These are phyloP conservation scores for Noctuana brunneofusca DNA, from an alignment of 2,888 invertebrate genomes.

Conservation along the genomic window DNA sequence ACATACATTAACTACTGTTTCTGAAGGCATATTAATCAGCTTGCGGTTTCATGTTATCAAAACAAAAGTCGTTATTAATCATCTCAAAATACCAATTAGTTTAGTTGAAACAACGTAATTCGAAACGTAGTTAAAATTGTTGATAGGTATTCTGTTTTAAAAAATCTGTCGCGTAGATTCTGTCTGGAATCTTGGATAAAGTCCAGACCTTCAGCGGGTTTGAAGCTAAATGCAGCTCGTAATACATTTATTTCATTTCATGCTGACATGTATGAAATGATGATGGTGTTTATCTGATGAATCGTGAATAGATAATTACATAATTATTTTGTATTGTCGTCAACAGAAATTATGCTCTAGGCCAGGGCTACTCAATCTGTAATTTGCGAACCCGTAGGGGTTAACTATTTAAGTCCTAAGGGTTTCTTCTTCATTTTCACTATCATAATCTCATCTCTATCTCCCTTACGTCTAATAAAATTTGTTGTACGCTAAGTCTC, in stretches of 20 bases:
- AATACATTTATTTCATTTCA: slow-evolving; percentile 35
- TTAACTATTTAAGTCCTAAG: no score
- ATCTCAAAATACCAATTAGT: slow-evolving; percentile 11
- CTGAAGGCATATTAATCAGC: slow-evolving; percentile 27
- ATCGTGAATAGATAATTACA: neutral
- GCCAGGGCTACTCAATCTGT: no score
- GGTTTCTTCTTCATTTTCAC: no score
- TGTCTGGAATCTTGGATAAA: slow-evolving; percentile 52
- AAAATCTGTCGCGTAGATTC: slow-evolving; percentile 37
- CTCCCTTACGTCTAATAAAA: no score
- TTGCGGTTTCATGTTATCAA: slow-evolving; percentile 24
- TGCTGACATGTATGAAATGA: slow-evolving; percentile 14
- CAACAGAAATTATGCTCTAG: neutral
- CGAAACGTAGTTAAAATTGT: slow-evolving; percentile 14
- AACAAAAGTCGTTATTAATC: slow-evolving; percentile 21
- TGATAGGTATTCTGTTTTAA: neutral
- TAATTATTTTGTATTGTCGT: neutral
- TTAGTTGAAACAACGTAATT: slow-evolving; percentile 5
- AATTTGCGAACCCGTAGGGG: no score
- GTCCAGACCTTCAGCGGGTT: slow-evolving; percentile 50
- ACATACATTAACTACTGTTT: slow-evolving; percentile 15
- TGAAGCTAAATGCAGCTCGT: slow-evolving; percentile 45
- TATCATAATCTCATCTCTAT: no score
- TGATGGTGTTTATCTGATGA: slow-evolving; percentile 6
- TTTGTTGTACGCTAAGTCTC: no score